Percentiles rank a stretch among this genome's conserved stretches.
Conservation (phyloP, 2,113 vertebrate genomes). For the Campylomormyrus numenius region DNA sequence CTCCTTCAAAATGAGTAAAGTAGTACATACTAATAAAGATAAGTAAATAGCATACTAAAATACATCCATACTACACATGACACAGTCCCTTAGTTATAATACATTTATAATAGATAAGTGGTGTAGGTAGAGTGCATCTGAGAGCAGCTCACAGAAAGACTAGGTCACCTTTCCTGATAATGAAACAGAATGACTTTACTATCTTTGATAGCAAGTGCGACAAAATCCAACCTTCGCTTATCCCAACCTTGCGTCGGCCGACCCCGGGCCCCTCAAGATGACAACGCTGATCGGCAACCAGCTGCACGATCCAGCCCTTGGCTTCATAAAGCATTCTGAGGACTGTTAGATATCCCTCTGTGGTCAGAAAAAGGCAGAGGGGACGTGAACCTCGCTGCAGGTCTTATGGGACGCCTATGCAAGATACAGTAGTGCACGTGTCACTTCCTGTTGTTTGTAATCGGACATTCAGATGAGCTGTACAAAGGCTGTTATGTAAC, state of each 20-base stretch:
- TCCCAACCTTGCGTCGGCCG: background rate
- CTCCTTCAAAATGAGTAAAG: too few relatives aligned
- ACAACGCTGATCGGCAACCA: background rate
- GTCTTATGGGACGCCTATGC: slow-evolving; percentile 11
- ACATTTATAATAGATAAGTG: background rate
- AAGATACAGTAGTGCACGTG: background rate
- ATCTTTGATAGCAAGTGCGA: background rate
- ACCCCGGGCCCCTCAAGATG: background rate
- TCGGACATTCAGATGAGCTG: background rate
- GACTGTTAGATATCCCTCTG: background rate
- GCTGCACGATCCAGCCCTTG: background rate
- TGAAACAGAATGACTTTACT: background rate
- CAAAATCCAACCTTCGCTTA: background rate
- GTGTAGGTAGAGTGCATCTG: background rate
- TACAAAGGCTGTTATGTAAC: background rate
- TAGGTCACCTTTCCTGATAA: background rate
- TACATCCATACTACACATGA: too few relatives aligned
- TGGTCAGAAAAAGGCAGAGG: background rate
- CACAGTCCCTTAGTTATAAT: too few relatives aligned
- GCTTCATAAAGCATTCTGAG: background rate
- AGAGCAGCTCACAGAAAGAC: background rate
- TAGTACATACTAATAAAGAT: too few relatives aligned
- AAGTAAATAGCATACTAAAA: too few relatives aligned
- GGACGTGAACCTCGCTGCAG: background rate
- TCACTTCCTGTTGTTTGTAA: background rate